Evolutionary conservation across 2,113 vertebrate genomes (phyloP).

Genomic region (Parus major): DNA sequence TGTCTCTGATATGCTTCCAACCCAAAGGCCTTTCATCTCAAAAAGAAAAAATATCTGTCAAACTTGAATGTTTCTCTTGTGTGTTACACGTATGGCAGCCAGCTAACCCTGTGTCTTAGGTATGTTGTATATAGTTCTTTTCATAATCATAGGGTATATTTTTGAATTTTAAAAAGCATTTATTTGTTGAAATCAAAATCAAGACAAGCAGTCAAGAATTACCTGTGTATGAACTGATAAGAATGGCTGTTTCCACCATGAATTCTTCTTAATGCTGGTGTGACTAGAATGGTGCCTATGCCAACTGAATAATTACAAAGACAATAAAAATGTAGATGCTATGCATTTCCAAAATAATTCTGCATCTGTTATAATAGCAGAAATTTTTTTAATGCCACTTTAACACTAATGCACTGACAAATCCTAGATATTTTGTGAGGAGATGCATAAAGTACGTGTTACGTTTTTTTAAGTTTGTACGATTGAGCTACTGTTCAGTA

Average conservation of each 20-base stretch:
- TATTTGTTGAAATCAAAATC: conserved; percentile 72
- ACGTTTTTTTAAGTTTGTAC: conserved; percentile 65
- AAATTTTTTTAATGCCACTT: conserved; percentile 82
- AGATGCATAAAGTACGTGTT: conserved; percentile 67
- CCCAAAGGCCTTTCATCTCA: conserved; percentile 85
- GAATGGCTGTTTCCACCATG: conserved; percentile 74
- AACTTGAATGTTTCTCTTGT: conserved; percentile 81
- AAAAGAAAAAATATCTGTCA: conserved; percentile 68
- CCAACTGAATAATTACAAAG: conserved; percentile 66
- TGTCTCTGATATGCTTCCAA: conserved; percentile 83
- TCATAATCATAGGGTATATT: conserved; percentile 82
- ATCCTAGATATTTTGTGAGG: conserved; percentile 78
- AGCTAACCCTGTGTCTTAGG: conserved; percentile 77
- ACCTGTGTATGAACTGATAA: conserved; percentile 60
- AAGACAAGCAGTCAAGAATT: conserved; percentile 67
- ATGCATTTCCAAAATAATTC: conserved; percentile 82
- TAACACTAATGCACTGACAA: conserved; percentile 86
- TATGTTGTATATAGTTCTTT: conserved; percentile 80
- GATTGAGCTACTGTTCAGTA: conserved; percentile 68
- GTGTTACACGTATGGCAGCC: conserved; percentile 71
- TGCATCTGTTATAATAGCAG: conserved; percentile 81
- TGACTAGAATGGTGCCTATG: conserved; percentile 81
- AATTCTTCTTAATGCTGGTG: conserved; percentile 74
- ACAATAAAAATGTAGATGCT: conserved; percentile 79
- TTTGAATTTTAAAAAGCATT: conserved; percentile 79